These are phyloP conservation scores for Spilogale gracilis DNA, from an alignment of 2,113 vertebrate genomes.

Conservation along the genomic window DNA sequence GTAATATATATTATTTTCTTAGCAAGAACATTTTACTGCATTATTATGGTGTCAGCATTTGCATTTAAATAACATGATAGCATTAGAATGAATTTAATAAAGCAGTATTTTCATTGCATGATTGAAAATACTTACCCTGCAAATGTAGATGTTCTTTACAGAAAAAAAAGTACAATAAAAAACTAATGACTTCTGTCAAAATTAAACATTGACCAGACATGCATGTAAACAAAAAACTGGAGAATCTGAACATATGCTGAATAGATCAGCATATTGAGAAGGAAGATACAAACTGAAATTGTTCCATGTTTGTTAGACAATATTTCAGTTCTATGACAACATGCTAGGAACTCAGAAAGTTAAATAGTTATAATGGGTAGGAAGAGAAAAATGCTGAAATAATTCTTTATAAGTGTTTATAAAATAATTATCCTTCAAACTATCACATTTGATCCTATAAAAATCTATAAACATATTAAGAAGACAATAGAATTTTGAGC, in stretches of 20 bases:
- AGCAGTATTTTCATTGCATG: not conserved
- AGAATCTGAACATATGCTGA: slow-evolving; percentile 6
- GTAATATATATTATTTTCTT: slow-evolving; percentile 37
- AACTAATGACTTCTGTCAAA: slow-evolving; percentile 51
- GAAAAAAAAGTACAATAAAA: not conserved
- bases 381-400: slow-evolving; percentile 10
- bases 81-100: slow-evolving; percentile 47
- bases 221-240: not conserved
- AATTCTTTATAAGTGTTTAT: slow-evolving; percentile 62
- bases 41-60: slow-evolving; percentile 1
- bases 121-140: slow-evolving; percentile 43
- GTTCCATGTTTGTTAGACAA: not conserved
- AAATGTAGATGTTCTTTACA: not conserved
- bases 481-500: slow-evolving; percentile 73
- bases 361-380: not conserved
- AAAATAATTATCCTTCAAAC: slow-evolving; percentile 68
- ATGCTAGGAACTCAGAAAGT: not conserved
- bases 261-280: not conserved
- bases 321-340: slow-evolving; percentile 24
- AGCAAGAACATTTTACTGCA: not conserved
- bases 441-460: slow-evolving; percentile 69
- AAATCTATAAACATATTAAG: slow-evolving; percentile 74
- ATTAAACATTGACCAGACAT: slow-evolving; percentile 48
- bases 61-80: slow-evolving; percentile 44
- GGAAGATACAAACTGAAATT: not conserved